Base-by-base conservation (phyloP, 2,797 vertebrate genomes). In the Pogoniulus pusillus region DNA sequence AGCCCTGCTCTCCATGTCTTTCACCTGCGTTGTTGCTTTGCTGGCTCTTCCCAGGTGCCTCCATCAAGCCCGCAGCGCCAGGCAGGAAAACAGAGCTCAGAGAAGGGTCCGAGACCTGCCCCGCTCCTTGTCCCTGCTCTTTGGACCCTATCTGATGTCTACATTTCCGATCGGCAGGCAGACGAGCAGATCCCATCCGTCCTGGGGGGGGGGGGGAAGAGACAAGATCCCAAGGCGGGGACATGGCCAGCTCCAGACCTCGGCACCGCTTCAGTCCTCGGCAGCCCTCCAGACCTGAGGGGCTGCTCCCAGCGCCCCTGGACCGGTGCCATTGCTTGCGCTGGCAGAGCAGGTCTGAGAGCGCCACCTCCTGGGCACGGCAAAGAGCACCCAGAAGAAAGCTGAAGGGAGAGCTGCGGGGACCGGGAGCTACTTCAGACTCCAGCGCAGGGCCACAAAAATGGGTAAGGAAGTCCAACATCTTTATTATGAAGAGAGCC, bases 311-410 rank as follows among this genome's bases (percentile, higher is more conserved):
- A 2, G 49, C 0, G n/a, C 68, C 3, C 6, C n/a, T 0, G 27
- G 14, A 0, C 8, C 11, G 10, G 2, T 2, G 19, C 24, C 7
- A 27, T 22, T 17, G 12, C 5, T 8, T 3, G 32, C 4, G 20
- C 22, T n/a, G 9, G 47, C 85, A 69, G 82, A 94, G 59, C 70
- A 1, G 76, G 75, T 55, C 73, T 30, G 16, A 92, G 91, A 92
- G 93, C 94, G 53, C 94, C 95, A 94, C 27, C 94, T 94, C 59
- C 85, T 78, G 95, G 95, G 29, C 85, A 32, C 16, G 20, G 7
- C 51, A 16, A 29, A 51, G 24, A 72, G 1, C 55, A 8, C 4
- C 8, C 16, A 20, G 54, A 7, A 30, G 51, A 34, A 10, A 60
- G 30, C 43, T 10, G 60, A 8, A 16, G 4, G 27, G 26, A 43